phyloP scores from a whole-genome alignment of 2,113 vertebrate genomes.

The Coregonus clupeaformis region DNA sequence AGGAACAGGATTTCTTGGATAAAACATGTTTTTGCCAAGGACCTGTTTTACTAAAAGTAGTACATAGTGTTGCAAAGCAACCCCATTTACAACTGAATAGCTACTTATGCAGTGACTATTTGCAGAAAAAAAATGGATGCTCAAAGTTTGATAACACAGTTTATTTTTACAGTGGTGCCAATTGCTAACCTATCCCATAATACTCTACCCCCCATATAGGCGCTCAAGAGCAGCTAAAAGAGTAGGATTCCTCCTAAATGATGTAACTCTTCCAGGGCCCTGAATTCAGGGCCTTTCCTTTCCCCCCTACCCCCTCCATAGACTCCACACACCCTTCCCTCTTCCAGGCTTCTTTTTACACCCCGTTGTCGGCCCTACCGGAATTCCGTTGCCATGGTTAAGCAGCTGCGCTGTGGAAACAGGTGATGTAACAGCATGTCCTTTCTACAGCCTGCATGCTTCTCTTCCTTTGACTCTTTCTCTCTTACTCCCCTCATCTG shows the following conservation, averaged over 20 bases:
- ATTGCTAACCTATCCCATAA: constrained; percentile 42
- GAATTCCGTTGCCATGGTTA: constrained; percentile 69
- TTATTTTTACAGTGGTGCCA: constrained; percentile 10
- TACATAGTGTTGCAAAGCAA: neutral
- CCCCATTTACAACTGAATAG: neutral
- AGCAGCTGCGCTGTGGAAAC: constrained; percentile 55
- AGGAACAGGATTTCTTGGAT: neutral
- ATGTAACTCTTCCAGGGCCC: constrained; percentile 64
- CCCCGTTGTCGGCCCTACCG: constrained; percentile 55
- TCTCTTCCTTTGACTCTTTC: neutral
- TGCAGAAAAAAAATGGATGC: neutral
- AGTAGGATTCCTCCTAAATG: constrained; percentile 61
- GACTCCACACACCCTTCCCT: constrained; percentile 56
- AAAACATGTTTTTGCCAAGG: neutral
- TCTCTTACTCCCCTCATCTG: neutral
- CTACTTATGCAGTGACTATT: neutral
- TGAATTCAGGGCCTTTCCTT: constrained; percentile 40
- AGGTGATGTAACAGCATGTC: constrained; percentile 61
- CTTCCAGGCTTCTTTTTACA: constrained; percentile 55
- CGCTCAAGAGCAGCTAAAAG: constrained; percentile 60
- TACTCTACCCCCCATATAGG: constrained; percentile 43
- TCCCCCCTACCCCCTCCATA: constrained; percentile 17
- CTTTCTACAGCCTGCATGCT: constrained; percentile 7
- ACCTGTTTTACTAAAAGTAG: neutral
- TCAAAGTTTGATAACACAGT: constrained; percentile 18